Base-by-base conservation (phyloP, 35 echinoderm and acorn worm species). In the Heliocidaris tuberculata region DNA sequence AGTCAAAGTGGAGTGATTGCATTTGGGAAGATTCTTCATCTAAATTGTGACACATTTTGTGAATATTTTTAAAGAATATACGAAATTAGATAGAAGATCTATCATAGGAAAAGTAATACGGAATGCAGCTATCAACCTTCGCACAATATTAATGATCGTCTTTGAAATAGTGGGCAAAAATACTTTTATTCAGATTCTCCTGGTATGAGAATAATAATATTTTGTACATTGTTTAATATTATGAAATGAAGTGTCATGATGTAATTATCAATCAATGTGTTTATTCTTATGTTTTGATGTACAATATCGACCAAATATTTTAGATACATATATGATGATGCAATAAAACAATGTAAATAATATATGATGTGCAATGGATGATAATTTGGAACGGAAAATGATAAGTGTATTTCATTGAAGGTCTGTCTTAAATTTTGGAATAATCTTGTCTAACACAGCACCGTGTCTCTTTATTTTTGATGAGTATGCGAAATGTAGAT, bases 281-380 rank as follows among this genome's bases (percentile, higher is more conserved):
- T 78, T 78, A 78, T 78, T 78, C 7, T 27, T 78, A 78, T 78
- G 15, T 42, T 78, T 78, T 21, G 65, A 78, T 78, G 65, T n/a
- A 78, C 65, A 78, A 78, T 78, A 78, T 78, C 21, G 65, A 78
- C 65, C 65, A 78, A 78, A 78, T 78, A 78, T 78, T 78, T 60
- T 78, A 78, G 65, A 78, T 78, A 78, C 35, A 42, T 42, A 3
- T 42, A 42, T 42, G 35, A 42, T 24, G 15, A 70, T 78, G 65
- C 65, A 78, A 78, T 78, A n/a, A 78, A 78, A 19, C 15, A 78
- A n/a, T 78, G 65, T 78, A 78, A 78, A 78, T 78, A 78, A 21
- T 78, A 21, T n/a, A 78, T 78, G 7, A 78, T 78, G 65, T 78
- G 65, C 65, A 78, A 78, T 78, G 65, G 65, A 56, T 56, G 11